Conservation (phyloP, 2,888 invertebrate genomes). For the Empis stercorea region DNA sequence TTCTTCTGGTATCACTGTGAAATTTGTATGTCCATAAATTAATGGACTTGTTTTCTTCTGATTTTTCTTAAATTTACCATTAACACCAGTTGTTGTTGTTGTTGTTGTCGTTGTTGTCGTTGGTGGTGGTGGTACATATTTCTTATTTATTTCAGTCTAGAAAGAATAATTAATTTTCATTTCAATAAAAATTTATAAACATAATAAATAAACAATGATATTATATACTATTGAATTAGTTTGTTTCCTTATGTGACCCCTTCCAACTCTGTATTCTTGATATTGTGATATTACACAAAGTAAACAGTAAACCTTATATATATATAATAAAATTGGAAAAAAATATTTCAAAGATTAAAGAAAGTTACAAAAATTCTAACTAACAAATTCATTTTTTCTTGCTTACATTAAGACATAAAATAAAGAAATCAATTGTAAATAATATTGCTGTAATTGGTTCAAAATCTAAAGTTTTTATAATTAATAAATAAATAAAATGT, state of each 20-base stretch:
- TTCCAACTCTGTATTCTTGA: constrained; percentile 62
- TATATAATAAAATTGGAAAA: background rate
- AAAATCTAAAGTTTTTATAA: constrained; percentile 52
- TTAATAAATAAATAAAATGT: constrained; percentile 52
- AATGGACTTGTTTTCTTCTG: constrained; percentile 12
- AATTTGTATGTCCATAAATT: constrained; percentile 15
- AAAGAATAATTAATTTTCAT: constrained; percentile 5
- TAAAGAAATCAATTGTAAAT: constrained; percentile 66
- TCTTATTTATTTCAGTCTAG: background rate
- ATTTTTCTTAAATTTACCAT: constrained; percentile 13
- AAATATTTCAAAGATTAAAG: background rate
- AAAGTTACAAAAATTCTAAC: background rate
- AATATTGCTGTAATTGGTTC: constrained; percentile 63
- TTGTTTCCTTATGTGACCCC: constrained; percentile 19
- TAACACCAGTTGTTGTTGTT: constrained; percentile 13
- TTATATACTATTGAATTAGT: too few species aligned
- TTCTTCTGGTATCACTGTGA: constrained; percentile 19
- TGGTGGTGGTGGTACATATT: constrained; percentile 1
- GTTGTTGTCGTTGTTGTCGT: constrained; percentile 11
- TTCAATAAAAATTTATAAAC: constrained; percentile 8
- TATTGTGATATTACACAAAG: constrained; percentile 78
- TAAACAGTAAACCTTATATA: constrained; percentile 60
- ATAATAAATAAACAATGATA: too few species aligned
- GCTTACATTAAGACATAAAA: constrained; percentile 66
- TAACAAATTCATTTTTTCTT: constrained; percentile 7